These are phyloP conservation scores for Unio delphinus DNA, from an alignment of 2,888 invertebrate genomes.

Conservation along the genomic window DNA sequence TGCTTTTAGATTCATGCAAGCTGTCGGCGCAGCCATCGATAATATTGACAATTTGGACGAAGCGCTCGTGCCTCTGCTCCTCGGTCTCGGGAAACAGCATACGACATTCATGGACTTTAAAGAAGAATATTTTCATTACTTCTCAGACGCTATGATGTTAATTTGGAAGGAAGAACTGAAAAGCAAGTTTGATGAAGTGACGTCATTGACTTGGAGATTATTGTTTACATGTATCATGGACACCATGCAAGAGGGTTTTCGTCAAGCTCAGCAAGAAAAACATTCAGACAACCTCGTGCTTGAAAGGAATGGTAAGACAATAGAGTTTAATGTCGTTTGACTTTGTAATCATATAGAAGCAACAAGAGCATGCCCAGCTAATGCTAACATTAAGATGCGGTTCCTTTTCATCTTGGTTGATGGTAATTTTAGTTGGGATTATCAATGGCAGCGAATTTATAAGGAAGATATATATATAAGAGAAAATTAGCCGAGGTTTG, in stretches of 20 bases:
- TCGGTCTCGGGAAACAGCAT: constrained; percentile 48
- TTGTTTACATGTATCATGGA: constrained; percentile 49
- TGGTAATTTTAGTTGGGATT: too few relatives aligned
- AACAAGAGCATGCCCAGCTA: too few relatives aligned
- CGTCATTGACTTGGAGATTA: constrained; percentile 30
- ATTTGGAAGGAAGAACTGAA: constrained; percentile 45
- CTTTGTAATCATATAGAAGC: too few relatives aligned
- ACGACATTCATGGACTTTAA: constrained; percentile 46
- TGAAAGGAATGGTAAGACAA: too few relatives aligned
- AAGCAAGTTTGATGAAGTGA: constrained; percentile 26
- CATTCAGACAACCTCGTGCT: too few relatives aligned
- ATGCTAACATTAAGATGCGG: too few relatives aligned
- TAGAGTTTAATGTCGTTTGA: too few relatives aligned
- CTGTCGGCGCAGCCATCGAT: constrained; percentile 52
- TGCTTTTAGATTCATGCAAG: constrained; percentile 59
- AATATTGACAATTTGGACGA: constrained; percentile 47
- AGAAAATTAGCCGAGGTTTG: too few relatives aligned
- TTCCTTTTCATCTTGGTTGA: too few relatives aligned
- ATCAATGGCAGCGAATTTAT: too few relatives aligned
- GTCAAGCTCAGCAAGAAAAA: too few relatives aligned
- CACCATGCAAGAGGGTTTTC: constrained; percentile 42
- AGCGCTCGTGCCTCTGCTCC: constrained; percentile 37
- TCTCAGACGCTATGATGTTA: constrained; percentile 47
- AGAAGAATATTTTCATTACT: constrained; percentile 46
- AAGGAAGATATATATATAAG: too few relatives aligned